Evolutionary conservation across 2,113 vertebrate species (phyloP).

Genomic region (Lepus timidus): DNA sequence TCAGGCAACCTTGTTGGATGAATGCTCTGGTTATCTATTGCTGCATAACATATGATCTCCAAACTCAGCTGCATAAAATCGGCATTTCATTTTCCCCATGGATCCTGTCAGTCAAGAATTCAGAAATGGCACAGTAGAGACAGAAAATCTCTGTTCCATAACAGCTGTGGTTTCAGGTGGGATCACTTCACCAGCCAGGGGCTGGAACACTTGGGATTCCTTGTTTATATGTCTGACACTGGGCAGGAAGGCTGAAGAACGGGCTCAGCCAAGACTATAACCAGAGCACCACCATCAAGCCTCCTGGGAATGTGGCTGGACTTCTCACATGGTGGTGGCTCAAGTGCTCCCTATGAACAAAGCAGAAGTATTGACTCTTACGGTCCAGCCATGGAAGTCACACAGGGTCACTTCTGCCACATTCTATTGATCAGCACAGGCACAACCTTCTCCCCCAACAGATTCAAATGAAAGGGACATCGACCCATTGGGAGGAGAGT

Average conservation of each 20-base stretch:
- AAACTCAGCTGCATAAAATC: constrained; percentile 10
- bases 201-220: background rate
- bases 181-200: background rate
- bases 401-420: background rate
- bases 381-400: background rate
- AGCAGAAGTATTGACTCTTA: background rate
- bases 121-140: background rate
- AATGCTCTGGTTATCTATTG: background rate
- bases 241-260: background rate
- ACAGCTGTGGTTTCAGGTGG: background rate
- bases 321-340: background rate
- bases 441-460: background rate
- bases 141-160: background rate
- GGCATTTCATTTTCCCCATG: background rate
- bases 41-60: background rate
- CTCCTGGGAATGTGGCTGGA: background rate
- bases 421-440: background rate
- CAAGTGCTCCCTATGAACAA: background rate
- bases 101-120: background rate
- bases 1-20: background rate
- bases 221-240: background rate
- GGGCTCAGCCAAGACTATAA: background rate
- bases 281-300: background rate
- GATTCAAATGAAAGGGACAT: background rate
- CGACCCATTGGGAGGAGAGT: background rate